Base-by-base conservation (phyloP, 2,888 invertebrate species). In the Noctua janthe region DNA sequence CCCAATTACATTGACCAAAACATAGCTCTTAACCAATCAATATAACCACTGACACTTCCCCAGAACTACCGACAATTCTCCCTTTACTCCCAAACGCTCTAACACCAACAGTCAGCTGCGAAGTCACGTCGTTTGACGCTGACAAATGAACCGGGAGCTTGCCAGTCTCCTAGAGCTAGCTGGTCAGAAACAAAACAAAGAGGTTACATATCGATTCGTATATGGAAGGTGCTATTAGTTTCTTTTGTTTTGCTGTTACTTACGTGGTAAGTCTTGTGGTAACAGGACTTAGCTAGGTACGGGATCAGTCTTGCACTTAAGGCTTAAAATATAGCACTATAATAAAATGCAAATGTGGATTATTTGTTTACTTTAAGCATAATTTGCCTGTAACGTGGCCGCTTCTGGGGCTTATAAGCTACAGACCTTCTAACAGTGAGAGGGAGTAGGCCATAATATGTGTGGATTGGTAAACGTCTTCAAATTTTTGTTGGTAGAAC, bases 81-180 rank as follows among this genome's bases (percentile, higher is more conserved):
- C 59, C 29, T 71, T 79, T 66, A 71, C 70, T 67, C 62, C 15
- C 59, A 7, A 15, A 74, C 29, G 72, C n/a, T 83, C 8, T 49
- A 74, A 74, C 83, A 54, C 59, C 67, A 79, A 23, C 70, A 74
- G 66, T 67, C 75, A 67, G 78, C 70, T 75, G 73, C 70, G 20
- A 75, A 85, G 78, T 85, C 84, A 85, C 88, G 85, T 69, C 72
- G 76, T 75, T 39, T 87, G 90, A 84, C 89, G 81, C 85, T 90
- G 91, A 91, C 84, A 91, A 89, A 91, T 91, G 90, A 87, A 88
- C 80, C 74, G 84, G 74, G 56, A 76, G 85, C 73, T 75, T 74
- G 80, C 47, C 49, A 29, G 83, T 79, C 79, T 77, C 71, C 35
- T 47, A 69, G 69, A 20, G 29, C 64, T 66, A 15, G 47, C 67